Evolutionary conservation across 2,888 invertebrate species (phyloP), one percentile per base, ranked within the genome.

Genomic region (Hirtodrosophila trivittata): DNA sequence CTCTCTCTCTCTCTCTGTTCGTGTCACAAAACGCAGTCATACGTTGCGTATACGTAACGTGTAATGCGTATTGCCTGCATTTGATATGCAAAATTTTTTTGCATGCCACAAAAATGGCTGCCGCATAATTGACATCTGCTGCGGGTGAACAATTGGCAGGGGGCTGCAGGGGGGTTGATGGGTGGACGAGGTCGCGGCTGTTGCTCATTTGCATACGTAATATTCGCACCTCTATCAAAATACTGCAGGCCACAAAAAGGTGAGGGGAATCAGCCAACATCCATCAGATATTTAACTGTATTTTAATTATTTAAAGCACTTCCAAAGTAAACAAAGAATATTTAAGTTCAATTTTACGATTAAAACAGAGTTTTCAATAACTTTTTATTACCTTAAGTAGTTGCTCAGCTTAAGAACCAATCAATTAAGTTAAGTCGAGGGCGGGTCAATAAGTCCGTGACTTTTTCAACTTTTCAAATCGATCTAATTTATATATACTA

Each of bases 11-110:
- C 3, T 25, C 25, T 25, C 4, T 4, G 6, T 4, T 25, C 6
- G 4, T 25, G 5, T 8, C 18, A 32, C 43, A 39, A 28, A 13
- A 28, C 41, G 47, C 50, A 5, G 13, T 14, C 60, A 52, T 51
- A 64, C 60, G 35, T 13, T 69, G 66, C 84, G 76, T 77, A 86
- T 77, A 50, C 67, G 77, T 69, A 52, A 68, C 68, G 56, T 33
- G 43, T 38, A 35, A 46, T 56, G 41, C 14, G 26, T 37, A 43
- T 13, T 65, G 62, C 60, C 45, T 81, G 74, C 84, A 84, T 81
- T 84, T 84, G 55, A 84, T 60, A 86, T 86, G 81, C 84, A 81
- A 80, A 86, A 73, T 77, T 84, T 75, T 80, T 83, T 57, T 63
- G 77, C 33, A 38, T 52, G 60, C 77, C 77, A 51, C 74, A 63